Evolutionary conservation across 2,888 invertebrate species (phyloP), one percentile per base, ranked within the genome.

Genomic region (Erynnis tages): DNA sequence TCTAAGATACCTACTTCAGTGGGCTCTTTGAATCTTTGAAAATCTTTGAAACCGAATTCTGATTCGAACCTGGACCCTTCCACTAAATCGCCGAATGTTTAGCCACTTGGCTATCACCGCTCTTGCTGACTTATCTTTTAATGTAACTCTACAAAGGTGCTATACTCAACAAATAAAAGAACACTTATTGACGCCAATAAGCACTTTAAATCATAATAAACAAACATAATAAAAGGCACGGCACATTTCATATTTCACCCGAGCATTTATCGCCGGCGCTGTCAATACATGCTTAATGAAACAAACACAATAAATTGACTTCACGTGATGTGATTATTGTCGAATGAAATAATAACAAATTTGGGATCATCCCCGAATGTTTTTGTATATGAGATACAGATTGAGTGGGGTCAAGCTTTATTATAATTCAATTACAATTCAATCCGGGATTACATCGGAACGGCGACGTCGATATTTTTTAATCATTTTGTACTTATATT

Each of bases 241-340:
- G 27, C 43, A 19, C 43, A 52, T 54, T 52, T 30, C 34, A 52
- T 54, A 54, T 55, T 56, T 56, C 47, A 54, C 54, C 48, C 45
- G 54, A 44, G 54, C 40, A 52, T 52, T 21, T 40, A 54, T 44
- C 40, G 50, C 46, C 46, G 43, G 32, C 13, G 29, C 19, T 19
- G 50, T 55, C 47, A 54, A 48, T 56, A 53, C 34, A 53, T 57
- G 55, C 45, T 53, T 63, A 69, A 71, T 66, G 58, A 62, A 53
- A 61, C 61, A 62, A 67, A 69, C 66, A 67, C 54, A 66, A 66
- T 58, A 65, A 62, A 67, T 63, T 53, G 60, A 61, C 62, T 62
- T 62, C 54, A 56, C 58, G 59, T 65, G 32, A 47, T 53, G 35
- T 52, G 48, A 54, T 54, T 57, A 53, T 49, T 48, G 34, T 34